Evolutionary conservation across 2,888 invertebrate species (phyloP).

Genomic region (Junonia oenone): DNA sequence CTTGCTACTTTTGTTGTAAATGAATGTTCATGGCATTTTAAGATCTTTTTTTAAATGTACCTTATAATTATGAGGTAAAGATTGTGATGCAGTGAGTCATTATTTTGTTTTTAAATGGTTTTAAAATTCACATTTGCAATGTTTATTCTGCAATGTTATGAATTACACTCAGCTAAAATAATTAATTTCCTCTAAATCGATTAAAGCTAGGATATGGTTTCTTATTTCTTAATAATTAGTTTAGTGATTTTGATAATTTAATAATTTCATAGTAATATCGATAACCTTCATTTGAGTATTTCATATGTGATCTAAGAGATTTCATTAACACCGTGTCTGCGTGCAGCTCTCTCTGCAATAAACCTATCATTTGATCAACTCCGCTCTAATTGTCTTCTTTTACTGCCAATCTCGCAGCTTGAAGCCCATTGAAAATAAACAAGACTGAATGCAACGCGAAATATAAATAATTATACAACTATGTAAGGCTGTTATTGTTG

Average conservation of each 20-base stretch:
- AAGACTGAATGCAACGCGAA: constrained; percentile 7
- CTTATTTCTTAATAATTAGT: too few relatives aligned
- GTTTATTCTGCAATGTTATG: too few relatives aligned
- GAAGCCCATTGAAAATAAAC: constrained; percentile 8
- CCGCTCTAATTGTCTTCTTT: constrained; percentile 62
- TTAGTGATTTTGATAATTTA: background rate
- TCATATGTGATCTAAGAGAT: background rate
- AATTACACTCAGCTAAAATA: too few relatives aligned
- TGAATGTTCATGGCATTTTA: too few relatives aligned
- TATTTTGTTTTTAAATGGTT: too few relatives aligned
- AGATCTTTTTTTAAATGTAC: too few relatives aligned
- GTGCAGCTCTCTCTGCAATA: constrained; percentile 60
- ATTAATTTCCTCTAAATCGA: too few relatives aligned
- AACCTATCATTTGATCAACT: constrained; percentile 59
- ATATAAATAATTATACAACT: constrained; percentile 11
- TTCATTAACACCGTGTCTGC: constrained; percentile 8
- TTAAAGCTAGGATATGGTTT: too few relatives aligned
- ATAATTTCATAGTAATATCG: background rate
- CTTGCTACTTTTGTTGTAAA: too few relatives aligned
- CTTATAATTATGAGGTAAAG: too few relatives aligned
- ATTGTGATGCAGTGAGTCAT: background rate
- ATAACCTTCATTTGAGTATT: background rate
- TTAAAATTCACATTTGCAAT: too few relatives aligned
- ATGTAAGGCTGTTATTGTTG: background rate
- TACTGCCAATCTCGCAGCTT: constrained; percentile 30